A percentile compares a stretch with the other conserved stretches of the same genome.
Evolutionary conservation across 1,140 invertebrate genomes (phyloP).

Genomic region (Drosophila ananassae): DNA sequence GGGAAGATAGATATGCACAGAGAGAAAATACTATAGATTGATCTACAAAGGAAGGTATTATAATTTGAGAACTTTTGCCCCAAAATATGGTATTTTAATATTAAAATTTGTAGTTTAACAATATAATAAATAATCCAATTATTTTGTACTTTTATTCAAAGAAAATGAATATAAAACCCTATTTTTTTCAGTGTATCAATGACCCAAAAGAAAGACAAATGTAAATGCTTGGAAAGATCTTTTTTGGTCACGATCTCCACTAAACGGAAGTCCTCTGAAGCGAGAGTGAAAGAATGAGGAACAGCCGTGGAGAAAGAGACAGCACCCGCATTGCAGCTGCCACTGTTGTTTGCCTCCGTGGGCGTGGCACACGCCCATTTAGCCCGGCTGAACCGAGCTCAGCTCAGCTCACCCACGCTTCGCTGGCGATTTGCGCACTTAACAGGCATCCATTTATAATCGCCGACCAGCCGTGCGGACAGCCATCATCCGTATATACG

Average conservation of each 20-base stretch:
- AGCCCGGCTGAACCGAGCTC: constrained; percentile 23
- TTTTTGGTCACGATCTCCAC: constrained; percentile 4
- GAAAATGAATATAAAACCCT: background rate
- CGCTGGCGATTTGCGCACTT: constrained; percentile 76
- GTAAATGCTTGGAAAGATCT: constrained; percentile 63
- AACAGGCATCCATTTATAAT: constrained; percentile 76
- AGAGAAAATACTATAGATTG: background rate
- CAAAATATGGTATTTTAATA: too few species aligned
- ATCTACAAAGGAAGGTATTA: too few species aligned
- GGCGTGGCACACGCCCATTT: constrained; percentile 57
- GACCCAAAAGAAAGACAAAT: constrained; percentile 46
- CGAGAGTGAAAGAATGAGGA: background rate
- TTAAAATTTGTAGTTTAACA: background rate
- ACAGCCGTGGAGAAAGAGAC: background rate
- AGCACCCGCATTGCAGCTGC: constrained; percentile 70
- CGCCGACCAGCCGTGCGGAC: constrained; percentile 71
- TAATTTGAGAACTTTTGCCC: too few species aligned
- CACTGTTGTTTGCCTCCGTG: constrained; percentile 14
- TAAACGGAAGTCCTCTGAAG: constrained; percentile 23
- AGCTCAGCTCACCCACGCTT: constrained; percentile 59
- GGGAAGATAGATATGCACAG: background rate
- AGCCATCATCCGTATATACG: constrained; percentile 55
- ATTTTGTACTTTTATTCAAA: background rate
- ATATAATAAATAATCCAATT: too few species aligned
- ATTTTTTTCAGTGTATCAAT: constrained; percentile 14